Percentiles rank a stretch among this genome's conserved stretches.
Conservation (phyloP, 92 coral and sea anemone species). For the Palythoa grandis region DNA sequence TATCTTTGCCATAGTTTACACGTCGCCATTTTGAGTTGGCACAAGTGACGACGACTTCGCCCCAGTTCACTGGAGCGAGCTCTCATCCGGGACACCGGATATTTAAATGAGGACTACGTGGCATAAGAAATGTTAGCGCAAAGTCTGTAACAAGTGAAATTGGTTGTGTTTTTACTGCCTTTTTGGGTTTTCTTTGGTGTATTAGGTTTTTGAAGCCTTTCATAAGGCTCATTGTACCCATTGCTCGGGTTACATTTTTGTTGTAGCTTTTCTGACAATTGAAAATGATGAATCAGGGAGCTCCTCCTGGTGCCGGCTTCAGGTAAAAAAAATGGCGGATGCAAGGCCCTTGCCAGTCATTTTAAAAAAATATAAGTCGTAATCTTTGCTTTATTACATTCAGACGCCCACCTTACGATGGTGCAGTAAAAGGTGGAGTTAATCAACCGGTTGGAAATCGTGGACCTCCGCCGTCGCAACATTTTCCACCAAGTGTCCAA, state of each 20-base stretch:
- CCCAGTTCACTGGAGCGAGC: constrained; percentile 11
- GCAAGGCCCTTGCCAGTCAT: constrained; percentile 22
- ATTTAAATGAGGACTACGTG: constrained; percentile 47
- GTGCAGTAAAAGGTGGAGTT: constrained; percentile 31
- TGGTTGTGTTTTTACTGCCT: constrained; percentile 9
- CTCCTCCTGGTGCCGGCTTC: constrained; percentile 42
- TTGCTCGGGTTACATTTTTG: background rate
- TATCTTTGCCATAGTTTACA: background rate
- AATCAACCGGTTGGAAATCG: constrained; percentile 33
- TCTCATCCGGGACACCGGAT: constrained; percentile 41
- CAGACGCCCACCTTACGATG: constrained; percentile 22
- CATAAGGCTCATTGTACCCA: background rate
- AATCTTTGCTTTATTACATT: constrained; percentile 2
- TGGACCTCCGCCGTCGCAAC: constrained; percentile 25
- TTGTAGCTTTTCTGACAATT: background rate
- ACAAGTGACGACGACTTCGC: constrained; percentile 32
- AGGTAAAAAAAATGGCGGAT: constrained; percentile 45
- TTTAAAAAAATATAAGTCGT: constrained; percentile 10
- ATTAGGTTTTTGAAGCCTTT: background rate
- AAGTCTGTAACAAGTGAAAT: constrained; percentile 3
- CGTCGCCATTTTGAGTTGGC: constrained; percentile 55
- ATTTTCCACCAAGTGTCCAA: constrained; percentile 36
- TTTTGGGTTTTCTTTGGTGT: constrained; percentile 32
- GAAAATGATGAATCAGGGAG: constrained; percentile 46
- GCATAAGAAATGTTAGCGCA: constrained; percentile 37